Conservation (phyloP, 1,140 invertebrate genomes). For the Drosophila sucinea region DNA sequence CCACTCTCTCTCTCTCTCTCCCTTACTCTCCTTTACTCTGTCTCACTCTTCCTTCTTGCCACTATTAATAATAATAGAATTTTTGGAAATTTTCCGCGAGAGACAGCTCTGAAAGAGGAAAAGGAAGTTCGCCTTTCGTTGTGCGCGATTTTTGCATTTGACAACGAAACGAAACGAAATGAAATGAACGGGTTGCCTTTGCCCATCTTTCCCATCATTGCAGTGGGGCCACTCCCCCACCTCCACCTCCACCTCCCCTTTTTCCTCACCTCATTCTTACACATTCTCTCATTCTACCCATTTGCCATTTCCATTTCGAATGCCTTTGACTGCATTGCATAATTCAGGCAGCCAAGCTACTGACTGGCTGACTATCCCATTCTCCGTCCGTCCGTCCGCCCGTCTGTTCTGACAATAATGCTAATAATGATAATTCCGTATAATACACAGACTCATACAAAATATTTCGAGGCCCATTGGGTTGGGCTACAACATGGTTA, state of each 20-base stretch:
- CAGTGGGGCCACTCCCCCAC: conserved; percentile 28
- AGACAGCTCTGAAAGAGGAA: conserved; percentile 64
- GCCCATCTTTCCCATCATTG: not conserved
- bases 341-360: conserved; percentile 33
- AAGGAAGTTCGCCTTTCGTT: conserved; percentile 65
- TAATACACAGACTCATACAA: conserved; percentile 45
- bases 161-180: conserved; percentile 54
- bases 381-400: too few relatives aligned
- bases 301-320: conserved; percentile 18
- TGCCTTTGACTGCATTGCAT: conserved; percentile 48
- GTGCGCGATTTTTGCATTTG: conserved; percentile 75
- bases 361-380: conserved; percentile 3
- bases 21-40: not conserved
- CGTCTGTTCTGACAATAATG: conserved; percentile 52
- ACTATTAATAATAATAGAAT: conserved; percentile 81
- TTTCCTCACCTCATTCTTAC: not conserved
- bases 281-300: not conserved
- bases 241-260: not conserved
- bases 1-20: conserved; percentile 6
- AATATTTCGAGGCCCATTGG: conserved; percentile 53
- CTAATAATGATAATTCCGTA: conserved; percentile 59
- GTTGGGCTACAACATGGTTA: conserved; percentile 24
- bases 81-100: conserved; percentile 73
- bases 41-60: conserved; percentile 28
- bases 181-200: conserved; percentile 57